phyloP scores from a whole-genome alignment of 2,888 invertebrate species.

The Brenthis hecate region DNA sequence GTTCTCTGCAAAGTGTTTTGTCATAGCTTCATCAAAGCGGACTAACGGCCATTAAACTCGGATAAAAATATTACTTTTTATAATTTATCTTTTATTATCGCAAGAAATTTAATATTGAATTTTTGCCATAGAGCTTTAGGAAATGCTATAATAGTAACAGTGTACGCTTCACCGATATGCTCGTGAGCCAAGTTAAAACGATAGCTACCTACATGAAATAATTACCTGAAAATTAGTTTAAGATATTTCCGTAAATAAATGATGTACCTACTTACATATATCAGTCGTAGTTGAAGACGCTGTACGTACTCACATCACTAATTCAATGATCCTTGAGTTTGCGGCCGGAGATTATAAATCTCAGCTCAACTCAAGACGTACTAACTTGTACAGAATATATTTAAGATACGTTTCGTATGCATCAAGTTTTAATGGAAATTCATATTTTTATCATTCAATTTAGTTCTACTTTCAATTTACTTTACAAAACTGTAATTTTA shows the following conservation, averaged over 20 bases:
- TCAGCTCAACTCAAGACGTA: slow-evolving; percentile 50
- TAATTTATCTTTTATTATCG: slow-evolving; percentile 16
- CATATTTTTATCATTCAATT: too few species aligned
- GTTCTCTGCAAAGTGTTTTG: slow-evolving; percentile 35
- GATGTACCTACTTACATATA: slow-evolving; percentile 20
- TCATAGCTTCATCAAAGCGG: slow-evolving; percentile 33
- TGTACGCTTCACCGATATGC: background rate
- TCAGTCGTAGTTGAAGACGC: slow-evolving; percentile 30
- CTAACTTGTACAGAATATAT: slow-evolving; percentile 35
- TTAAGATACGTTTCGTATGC: slow-evolving; percentile 29
- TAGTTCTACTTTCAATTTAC: too few species aligned
- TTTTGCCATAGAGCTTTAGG: background rate
- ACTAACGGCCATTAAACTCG: slow-evolving; percentile 34
- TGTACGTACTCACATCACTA: slow-evolving; percentile 42
- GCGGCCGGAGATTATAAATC: slow-evolving; percentile 70
- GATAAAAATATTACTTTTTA: slow-evolving; percentile 27
- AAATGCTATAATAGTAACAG: background rate
- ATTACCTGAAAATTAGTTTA: slow-evolving; percentile 17
- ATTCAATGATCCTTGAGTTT: slow-evolving; percentile 58
- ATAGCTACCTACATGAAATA: slow-evolving; percentile 1
- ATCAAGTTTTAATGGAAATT: slow-evolving; percentile 7
- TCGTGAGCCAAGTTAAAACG: background rate
- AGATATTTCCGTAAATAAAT: slow-evolving; percentile 28
- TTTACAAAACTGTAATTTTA: too few species aligned
- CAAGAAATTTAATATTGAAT: background rate